Evolutionary conservation across 2,888 invertebrate genomes (phyloP), one percentile per base, ranked within the genome.

Genomic region (Meloe dianella): DNA sequence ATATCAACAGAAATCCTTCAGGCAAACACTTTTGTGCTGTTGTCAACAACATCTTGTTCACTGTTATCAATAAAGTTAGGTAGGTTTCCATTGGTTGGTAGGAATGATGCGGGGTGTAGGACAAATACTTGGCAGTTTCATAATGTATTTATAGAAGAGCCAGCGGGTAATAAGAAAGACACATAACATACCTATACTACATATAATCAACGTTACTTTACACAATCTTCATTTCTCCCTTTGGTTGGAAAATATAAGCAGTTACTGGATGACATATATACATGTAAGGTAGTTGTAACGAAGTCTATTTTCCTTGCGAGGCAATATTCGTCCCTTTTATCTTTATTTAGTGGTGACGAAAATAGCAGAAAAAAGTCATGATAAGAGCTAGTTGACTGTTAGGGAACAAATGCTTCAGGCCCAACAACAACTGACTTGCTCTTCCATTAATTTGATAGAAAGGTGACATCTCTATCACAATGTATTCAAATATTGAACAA

Each of bases 111-210:
- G n/a, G 66, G 57, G 17, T 41, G 17, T 5, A 20, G 20, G 47
- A 47, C 41, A 20, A 20, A 47, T 47, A 20, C 47, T 51, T 65
- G 67, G 68, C 70, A 62, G 60, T 62, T 68, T 72, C 73, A 69
- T 74, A 72, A 72, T 68, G 71, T 72, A 74, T 74, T 74, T 74
- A 74, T 68, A 67, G 57, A 64, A 68, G 70, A 67, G 69, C 67
- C 64, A 61, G 60, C 65, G 61, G 64, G 65, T 67, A 72, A 73
- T 73, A 72, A 73, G 70, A 70, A 38, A n/a, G 35, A 35, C 35
- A 35, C 5, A 35, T 14, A 35, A n/a, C n/a, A n/a, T n/a, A n/a
- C n/a, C n/a, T n/a, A n/a, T n/a, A n/a, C n/a, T n/a, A n/a, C 47
- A 47, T 47, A 20, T 8, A 47, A 47, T 47, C n/a, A n/a, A n/a